Conservation (phyloP, 2,113 vertebrate genomes). For the Nematolebias whitei region DNA sequence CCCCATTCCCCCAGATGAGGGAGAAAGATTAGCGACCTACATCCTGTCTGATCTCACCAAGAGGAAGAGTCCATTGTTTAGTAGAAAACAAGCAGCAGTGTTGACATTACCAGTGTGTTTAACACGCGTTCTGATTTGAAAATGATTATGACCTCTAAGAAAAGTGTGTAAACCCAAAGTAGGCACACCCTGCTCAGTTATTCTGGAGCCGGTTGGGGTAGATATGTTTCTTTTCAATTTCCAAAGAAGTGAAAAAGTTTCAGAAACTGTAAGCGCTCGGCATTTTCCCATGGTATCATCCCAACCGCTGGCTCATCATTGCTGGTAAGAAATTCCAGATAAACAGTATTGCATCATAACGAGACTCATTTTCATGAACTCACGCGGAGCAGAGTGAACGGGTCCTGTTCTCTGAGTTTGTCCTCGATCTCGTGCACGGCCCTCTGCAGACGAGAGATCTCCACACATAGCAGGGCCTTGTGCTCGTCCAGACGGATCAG, state of each 20-base stretch:
- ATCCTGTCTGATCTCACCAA: slow-evolving; percentile 60
- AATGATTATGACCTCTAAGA: background rate
- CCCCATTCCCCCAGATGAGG: slow-evolving; percentile 62
- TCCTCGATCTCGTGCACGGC: slow-evolving; percentile 78
- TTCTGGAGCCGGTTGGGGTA: background rate
- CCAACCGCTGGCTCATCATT: slow-evolving; percentile 52
- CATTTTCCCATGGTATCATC: slow-evolving; percentile 34
- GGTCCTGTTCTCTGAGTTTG: slow-evolving; percentile 76
- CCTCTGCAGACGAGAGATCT: slow-evolving; percentile 78
- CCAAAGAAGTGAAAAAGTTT: slow-evolving; percentile 13
- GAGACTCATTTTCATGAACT: too few relatives aligned
- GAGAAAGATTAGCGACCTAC: slow-evolving; percentile 66
- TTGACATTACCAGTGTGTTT: background rate
- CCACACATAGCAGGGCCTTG: slow-evolving; percentile 81
- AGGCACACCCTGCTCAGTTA: slow-evolving; percentile 27
- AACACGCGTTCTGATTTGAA: background rate
- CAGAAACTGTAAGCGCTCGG: slow-evolving; percentile 35
- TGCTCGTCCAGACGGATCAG: slow-evolving; percentile 80
- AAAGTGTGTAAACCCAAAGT: background rate
- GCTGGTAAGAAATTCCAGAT: slow-evolving; percentile 53
- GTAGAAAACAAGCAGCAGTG: background rate
- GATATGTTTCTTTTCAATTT: background rate
- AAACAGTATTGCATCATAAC: slow-evolving; percentile 16
- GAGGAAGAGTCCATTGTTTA: slow-evolving; percentile 36
- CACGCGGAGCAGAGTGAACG: slow-evolving; percentile 77